Conservation (phyloP, 2,888 invertebrate genomes). For the Perizoma flavofasciatum region DNA sequence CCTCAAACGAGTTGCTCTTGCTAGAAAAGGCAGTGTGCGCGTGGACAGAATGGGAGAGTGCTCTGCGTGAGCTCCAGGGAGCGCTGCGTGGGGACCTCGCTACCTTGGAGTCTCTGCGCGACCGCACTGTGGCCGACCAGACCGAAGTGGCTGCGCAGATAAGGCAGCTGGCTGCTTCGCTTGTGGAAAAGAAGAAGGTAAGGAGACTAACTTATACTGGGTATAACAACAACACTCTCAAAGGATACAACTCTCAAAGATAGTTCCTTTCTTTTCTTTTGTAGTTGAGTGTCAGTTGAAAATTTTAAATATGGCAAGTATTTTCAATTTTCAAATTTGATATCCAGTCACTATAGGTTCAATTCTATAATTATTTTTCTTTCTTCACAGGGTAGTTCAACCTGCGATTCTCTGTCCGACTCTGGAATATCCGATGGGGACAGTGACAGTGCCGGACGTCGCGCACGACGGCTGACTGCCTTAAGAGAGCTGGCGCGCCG, state of each 20-base stretch:
- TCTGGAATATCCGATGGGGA: conserved; percentile 92
- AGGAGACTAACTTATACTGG: no score
- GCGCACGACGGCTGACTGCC: conserved; percentile 87
- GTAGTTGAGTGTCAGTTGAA: no score
- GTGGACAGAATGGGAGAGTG: conserved; percentile 90
- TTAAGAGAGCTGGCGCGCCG: conserved; percentile 87
- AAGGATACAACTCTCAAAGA: no score
- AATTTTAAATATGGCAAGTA: no score
- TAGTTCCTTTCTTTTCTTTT: no score
- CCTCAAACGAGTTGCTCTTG: conserved; percentile 88
- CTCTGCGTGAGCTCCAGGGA: conserved; percentile 89
- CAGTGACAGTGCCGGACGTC: conserved; percentile 85
- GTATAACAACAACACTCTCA: no score
- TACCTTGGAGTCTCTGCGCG: conserved; percentile 74
- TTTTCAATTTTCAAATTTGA: no score
- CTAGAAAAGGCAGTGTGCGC: conserved; percentile 88
- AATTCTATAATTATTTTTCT: no score
- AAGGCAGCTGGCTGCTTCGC: conserved; percentile 84
- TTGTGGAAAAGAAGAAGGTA: conserved; percentile 74
- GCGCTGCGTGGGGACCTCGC: conserved; percentile 88
- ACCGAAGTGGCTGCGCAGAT: conserved; percentile 82
- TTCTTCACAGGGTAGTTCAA: conserved; percentile 68
- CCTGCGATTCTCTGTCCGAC: conserved; percentile 88
- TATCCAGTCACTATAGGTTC: no score
- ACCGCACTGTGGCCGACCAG: conserved; percentile 85